Base-by-base conservation (phyloP, 2,888 invertebrate species). In the Acronicta alni region DNA sequence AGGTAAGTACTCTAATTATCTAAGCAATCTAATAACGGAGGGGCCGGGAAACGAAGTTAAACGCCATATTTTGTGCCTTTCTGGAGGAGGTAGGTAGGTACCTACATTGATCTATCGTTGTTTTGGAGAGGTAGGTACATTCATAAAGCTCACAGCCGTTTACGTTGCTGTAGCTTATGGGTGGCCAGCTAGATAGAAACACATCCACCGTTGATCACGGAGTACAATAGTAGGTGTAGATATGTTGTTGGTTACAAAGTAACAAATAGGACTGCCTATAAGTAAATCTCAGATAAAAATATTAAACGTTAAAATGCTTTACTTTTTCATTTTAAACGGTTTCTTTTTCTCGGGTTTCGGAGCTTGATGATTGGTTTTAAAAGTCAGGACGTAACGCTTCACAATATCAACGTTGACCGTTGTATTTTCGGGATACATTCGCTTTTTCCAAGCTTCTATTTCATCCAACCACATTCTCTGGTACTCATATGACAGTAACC, bases 391-490 rank as follows among this genome's bases (percentile, higher is more conserved):
- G 66, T 94, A 94, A 51, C 87, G 86, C 76, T 93, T 94, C 0
- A 94, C 91, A 18, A 94, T 69, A 69, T 94, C 94, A 2, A 92
- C 87, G 58, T 92, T 93, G 9, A 88, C 87, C 0, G 87, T 86
- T 0, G 83, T 87, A 37, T 90, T 91, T 80, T 94, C 94, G 5
- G 94, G 93, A 70, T 95, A 95, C 84, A 94, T 94, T 38, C 94
- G 90, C 77, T 94, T 94, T 67, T 95, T 92, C 91, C 95, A 95
- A 35, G 84, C 80, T 41, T 92, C 93, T 57, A 94, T 85, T 86
- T 95, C 95, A 37, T 93, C 89, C n/a, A 95, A 58, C 95, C 95
- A 96, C 87, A 95, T 92, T 67, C 95, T 88, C 75, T 94, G 91
- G 80, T 95, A 96, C 79, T 95, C 95, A 67, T 95, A 91, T 1